These are phyloP conservation scores for Agapornis canus DNA, from an alignment of 2,797 vertebrate species.

Conservation along the genomic window DNA sequence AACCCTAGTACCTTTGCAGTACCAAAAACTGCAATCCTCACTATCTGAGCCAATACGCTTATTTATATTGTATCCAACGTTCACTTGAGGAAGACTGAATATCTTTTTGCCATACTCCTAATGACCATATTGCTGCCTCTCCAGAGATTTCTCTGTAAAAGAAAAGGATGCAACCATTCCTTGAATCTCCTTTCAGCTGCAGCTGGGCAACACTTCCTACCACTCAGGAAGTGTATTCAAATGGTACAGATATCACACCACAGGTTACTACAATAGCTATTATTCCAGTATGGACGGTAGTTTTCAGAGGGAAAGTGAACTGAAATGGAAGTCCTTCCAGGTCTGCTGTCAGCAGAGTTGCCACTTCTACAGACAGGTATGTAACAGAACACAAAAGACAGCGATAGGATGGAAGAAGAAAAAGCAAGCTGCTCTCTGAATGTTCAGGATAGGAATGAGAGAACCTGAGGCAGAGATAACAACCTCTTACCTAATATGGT, in stretches of 20 bases:
- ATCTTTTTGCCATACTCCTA: not conserved
- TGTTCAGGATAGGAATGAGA: fast-evolving
- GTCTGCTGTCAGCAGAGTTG: not conserved
- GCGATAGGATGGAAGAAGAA: not conserved
- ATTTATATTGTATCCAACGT: not conserved
- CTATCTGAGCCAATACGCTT: not conserved
- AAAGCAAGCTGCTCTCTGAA: not conserved
- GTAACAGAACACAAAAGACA: not conserved
- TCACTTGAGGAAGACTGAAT: not conserved
- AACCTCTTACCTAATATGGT: conserved; percentile 89
- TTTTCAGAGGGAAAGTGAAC: not conserved
- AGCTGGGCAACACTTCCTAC: not conserved
- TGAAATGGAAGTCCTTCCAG: not conserved
- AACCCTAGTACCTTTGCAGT: not conserved
- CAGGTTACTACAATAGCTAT: not conserved
- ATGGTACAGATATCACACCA: not conserved
- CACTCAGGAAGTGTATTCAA: not conserved
- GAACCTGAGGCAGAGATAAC: not conserved
- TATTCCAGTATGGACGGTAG: not conserved
- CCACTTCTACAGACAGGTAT: not conserved
- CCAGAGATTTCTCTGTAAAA: not conserved
- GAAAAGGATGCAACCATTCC: not conserved
- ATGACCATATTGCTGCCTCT: not conserved
- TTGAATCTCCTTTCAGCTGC: not conserved
- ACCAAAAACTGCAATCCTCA: not conserved